Conservation (phyloP, 2,797 vertebrate genomes). For the Molossus molossus region DNA sequence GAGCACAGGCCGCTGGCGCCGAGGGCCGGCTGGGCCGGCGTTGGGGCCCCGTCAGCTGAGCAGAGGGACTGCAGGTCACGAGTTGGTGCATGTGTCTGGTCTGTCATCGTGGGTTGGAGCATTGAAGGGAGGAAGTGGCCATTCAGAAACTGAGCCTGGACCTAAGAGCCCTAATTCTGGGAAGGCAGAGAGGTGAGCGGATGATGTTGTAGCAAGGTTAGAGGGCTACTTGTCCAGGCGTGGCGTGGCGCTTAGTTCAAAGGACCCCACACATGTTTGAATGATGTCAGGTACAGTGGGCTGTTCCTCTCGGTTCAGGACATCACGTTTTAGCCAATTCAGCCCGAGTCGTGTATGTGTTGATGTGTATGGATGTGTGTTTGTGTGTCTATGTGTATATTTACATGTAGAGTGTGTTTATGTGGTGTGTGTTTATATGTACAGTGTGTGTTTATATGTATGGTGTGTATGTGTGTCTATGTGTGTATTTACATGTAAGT, state of each 20-base stretch:
- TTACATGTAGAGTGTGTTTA: not conserved
- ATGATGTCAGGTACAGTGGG: not conserved
- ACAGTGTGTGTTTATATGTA: not conserved
- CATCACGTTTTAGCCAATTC: slow-evolving; percentile 10
- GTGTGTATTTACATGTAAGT: not conserved
- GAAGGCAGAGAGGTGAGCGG: not conserved
- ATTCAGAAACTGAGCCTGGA: not conserved
- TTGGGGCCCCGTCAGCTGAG: not conserved
- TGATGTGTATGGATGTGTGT: not conserved
- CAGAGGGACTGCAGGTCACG: not conserved
- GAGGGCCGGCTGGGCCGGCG: not conserved
- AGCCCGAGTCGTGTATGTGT: not conserved
- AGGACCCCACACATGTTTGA: not conserved
- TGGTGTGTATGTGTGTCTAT: not conserved
- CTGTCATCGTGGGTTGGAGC: accelerated
- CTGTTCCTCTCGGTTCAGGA: not conserved
- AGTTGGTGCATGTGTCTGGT: not conserved
- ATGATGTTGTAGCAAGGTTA: not conserved
- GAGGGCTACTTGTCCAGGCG: not conserved
- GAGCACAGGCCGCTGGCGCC: not conserved
- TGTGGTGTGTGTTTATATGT: not conserved
- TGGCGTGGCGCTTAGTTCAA: not conserved
- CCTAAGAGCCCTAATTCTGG: not conserved
- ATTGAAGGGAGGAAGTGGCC: not conserved
- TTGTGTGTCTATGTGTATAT: too few relatives aligned